These are phyloP conservation scores for Ischnura elegans DNA, from an alignment of 2,888 invertebrate species.

Conservation along the genomic window DNA sequence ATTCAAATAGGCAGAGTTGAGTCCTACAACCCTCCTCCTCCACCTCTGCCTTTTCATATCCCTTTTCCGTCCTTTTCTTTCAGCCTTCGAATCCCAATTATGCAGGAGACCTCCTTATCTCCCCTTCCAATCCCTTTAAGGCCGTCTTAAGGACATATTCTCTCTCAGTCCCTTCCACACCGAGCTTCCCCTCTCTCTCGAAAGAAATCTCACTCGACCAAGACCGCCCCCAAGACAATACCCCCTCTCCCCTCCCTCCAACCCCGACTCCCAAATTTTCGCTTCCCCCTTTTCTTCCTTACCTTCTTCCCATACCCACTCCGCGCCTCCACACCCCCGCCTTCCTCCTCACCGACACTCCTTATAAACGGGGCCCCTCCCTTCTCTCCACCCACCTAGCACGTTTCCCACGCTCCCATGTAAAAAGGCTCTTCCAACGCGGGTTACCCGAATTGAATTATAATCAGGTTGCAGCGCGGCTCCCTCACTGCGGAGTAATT, in stretches of 20 bases:
- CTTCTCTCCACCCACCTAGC: not conserved
- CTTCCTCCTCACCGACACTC: not conserved
- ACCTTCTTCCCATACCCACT: not conserved
- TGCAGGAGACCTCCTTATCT: conserved; percentile 53
- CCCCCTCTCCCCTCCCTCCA: not conserved
- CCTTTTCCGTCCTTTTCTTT: not conserved
- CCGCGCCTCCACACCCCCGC: conserved; percentile 15
- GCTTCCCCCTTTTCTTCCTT: not conserved
- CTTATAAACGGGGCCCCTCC: not conserved
- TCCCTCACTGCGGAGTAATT: conserved; percentile 54
- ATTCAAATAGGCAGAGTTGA: conserved; percentile 13
- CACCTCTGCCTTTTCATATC: conserved; percentile 36
- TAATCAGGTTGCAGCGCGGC: conserved; percentile 40
- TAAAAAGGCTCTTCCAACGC: conserved; percentile 55
- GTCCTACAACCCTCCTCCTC: not conserved
- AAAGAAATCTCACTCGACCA: conserved; percentile 61
- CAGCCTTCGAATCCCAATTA: conserved; percentile 48
- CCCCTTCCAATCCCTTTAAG: conserved; percentile 49
- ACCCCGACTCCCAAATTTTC: not conserved
- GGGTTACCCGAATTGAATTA: conserved; percentile 64
- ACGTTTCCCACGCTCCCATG: conserved; percentile 61
- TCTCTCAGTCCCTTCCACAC: conserved; percentile 26
- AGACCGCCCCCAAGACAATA: conserved; percentile 3
- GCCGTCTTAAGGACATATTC: conserved; percentile 53
- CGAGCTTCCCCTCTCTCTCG: not conserved